phyloP scores from a whole-genome alignment of 2,797 vertebrate species.

The Pipistrellus kuhlii region DNA sequence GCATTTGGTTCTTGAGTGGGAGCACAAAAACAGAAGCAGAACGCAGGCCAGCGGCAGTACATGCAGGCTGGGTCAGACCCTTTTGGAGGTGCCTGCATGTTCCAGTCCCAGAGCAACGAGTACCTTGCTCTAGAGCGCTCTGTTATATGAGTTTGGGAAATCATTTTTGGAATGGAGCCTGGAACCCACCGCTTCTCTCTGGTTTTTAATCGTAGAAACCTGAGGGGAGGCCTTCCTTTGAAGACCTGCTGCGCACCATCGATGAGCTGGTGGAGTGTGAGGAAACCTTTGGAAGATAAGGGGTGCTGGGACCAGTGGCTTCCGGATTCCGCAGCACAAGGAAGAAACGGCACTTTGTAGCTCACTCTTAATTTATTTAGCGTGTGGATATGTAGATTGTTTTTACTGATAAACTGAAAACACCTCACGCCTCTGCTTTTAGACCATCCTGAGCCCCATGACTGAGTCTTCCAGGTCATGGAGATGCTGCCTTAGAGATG shows the following conservation, averaged over 20 bases:
- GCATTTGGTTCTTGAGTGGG: neutral
- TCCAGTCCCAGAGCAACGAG: neutral
- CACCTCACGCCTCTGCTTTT: neutral
- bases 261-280: constrained; percentile 91
- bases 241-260: constrained; percentile 88
- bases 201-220: constrained; percentile 88
- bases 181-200: constrained; percentile 51
- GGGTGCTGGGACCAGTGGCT: neutral
- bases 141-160: neutral
- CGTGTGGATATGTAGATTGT: neutral
- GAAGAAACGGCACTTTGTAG: constrained; percentile 6
- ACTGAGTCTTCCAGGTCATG: neutral
- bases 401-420: neutral
- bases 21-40: neutral
- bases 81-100: too few relatives aligned
- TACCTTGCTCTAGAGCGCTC: rapidly evolving
- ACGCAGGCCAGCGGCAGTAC: neutral
- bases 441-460: neutral
- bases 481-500: neutral
- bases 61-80: rapidly evolving
- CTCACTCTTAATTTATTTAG: constrained; percentile 37
- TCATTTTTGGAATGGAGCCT: neutral
- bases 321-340: neutral
- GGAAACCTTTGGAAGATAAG: constrained; percentile 84
- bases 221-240: constrained; percentile 92